Evolutionary conservation across 2,888 invertebrate species (phyloP).

Genomic region (Allacma fusca): DNA sequence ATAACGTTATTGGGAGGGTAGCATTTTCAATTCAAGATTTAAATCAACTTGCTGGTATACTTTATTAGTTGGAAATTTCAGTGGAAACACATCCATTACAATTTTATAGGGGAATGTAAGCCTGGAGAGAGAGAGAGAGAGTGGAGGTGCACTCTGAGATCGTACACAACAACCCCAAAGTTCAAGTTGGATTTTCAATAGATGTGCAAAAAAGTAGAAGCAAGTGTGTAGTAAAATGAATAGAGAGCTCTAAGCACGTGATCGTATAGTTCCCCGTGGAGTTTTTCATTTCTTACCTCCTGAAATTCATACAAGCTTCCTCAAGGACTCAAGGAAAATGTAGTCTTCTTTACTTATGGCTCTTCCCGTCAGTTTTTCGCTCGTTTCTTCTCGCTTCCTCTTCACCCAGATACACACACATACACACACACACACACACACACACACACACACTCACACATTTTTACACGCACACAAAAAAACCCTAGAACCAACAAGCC

Average conservation of each 20-base stretch:
- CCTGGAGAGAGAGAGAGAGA: no score
- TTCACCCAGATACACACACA: not conserved
- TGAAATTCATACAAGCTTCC: constrained; percentile 34
- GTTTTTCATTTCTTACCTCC: constrained; percentile 44
- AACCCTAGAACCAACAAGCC: not conserved
- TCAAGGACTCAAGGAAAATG: constrained; percentile 28
- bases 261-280: constrained; percentile 40
- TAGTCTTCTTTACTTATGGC: not conserved
- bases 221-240: constrained; percentile 4
- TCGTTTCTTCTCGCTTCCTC: not conserved
- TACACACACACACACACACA: not conserved
- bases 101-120: no score
- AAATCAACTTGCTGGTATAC: not conserved
- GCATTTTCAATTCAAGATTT: not conserved
- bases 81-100: not conserved
- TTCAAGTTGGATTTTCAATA: no score
- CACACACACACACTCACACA: not conserved
- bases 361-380: not conserved
- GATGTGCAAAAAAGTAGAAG: no score
- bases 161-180: no score
- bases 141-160: no score
- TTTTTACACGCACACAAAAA: not conserved
- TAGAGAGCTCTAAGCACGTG: constrained; percentile 29
- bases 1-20: not conserved
- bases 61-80: not conserved